These are phyloP conservation scores for Erpetoichthys calabaricus DNA, from an alignment of 2,797 vertebrate genomes.

Conservation along the genomic window DNA sequence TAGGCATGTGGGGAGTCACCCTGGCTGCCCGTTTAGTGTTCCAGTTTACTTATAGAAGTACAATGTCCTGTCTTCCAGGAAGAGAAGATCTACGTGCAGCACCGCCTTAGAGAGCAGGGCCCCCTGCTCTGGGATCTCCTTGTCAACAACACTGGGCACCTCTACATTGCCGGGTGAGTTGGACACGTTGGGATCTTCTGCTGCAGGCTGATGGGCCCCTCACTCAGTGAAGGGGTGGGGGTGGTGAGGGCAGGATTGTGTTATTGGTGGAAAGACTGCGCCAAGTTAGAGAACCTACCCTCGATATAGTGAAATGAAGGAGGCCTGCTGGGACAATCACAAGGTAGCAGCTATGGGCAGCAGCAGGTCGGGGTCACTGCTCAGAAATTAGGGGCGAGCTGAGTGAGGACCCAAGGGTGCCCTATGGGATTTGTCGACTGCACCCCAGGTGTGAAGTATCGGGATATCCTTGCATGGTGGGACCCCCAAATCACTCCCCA, in stretches of 20 bases:
- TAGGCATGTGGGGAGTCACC: constrained; percentile 19
- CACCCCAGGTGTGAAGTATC: no score
- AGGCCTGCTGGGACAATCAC: no score
- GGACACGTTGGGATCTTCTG: no score
- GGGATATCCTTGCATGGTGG: no score
- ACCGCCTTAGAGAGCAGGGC: constrained; percentile 54
- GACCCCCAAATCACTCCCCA: no score
- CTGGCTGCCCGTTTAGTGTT: neutral
- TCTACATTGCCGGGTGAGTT: constrained; percentile 87
- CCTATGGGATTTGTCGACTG: no score
- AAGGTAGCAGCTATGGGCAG: no score
- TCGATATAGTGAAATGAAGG: no score
- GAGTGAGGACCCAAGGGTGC: no score
- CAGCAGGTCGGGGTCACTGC: no score
- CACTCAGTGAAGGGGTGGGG: neutral
- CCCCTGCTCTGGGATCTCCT: constrained; percentile 72
- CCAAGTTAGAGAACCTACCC: neutral
- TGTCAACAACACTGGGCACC: constrained; percentile 28
- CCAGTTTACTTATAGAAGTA: neutral
- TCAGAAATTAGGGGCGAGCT: no score
- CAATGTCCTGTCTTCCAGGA: constrained; percentile 44
- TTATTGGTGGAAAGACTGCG: neutral
- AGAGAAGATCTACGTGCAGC: constrained; percentile 83
- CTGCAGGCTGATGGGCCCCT: neutral
- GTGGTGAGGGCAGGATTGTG: neutral